Evolutionary conservation across 2,113 vertebrate species (phyloP).

Genomic region (Beaufortia kweichowensis): DNA sequence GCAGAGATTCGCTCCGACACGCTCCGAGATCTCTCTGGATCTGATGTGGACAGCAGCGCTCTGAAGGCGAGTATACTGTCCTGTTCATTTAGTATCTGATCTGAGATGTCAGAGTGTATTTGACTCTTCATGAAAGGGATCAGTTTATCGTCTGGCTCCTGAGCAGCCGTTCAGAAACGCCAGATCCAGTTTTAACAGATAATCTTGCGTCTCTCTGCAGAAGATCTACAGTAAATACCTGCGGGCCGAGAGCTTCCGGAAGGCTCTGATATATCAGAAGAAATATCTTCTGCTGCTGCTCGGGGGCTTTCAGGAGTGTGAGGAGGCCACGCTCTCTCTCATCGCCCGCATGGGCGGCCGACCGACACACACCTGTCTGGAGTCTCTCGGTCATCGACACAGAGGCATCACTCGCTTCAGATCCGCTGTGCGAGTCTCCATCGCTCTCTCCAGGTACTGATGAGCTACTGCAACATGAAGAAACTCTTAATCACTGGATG

Average conservation of each 20-base stretch:
- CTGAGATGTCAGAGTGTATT: neutral
- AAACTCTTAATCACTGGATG: too few relatives aligned
- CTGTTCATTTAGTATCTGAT: too few relatives aligned
- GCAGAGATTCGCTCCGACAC: constrained; percentile 82
- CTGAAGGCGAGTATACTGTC: constrained; percentile 77
- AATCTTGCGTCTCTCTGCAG: constrained; percentile 63
- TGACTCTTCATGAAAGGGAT: neutral
- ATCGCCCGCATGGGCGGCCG: constrained; percentile 88
- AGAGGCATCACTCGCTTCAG: constrained; percentile 86
- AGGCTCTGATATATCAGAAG: constrained; percentile 97
- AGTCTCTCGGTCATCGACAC: constrained; percentile 72
- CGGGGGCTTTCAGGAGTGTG: constrained; percentile 95
- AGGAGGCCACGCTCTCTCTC: constrained; percentile 88
- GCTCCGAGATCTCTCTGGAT: constrained; percentile 77
- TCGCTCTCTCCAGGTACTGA: constrained; percentile 89
- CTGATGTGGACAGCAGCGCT: constrained; percentile 78
- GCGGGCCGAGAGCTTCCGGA: constrained; percentile 92
- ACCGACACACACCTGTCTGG: constrained; percentile 73
- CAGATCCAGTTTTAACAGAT: too few relatives aligned
- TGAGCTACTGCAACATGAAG: neutral
- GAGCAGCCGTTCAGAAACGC: too few relatives aligned
- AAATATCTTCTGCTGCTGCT: constrained; percentile 93
- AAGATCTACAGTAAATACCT: constrained; percentile 92
- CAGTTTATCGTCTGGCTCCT: neutral
- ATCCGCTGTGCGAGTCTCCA: constrained; percentile 85